These are phyloP conservation scores for Mesorhabditis spiculigera DNA, from an alignment of 2,888 invertebrate species.

Conservation along the genomic window DNA sequence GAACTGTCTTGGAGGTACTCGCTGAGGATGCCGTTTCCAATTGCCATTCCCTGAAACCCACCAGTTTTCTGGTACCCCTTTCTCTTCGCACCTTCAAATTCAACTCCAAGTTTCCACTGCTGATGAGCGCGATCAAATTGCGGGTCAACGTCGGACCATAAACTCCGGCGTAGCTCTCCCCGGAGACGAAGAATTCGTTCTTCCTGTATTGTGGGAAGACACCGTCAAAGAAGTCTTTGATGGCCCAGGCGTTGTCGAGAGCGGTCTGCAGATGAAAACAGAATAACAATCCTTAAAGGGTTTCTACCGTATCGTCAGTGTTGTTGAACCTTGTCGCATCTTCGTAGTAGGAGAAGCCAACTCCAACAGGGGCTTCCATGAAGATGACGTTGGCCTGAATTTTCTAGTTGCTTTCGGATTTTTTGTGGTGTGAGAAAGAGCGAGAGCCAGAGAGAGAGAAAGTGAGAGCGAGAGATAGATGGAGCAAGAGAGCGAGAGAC, in stretches of 20 bases:
- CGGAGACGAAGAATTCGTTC: constrained; percentile 24
- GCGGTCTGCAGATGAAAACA: no score
- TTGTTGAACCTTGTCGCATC: constrained; percentile 25
- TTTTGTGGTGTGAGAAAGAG: no score
- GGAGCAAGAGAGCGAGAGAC: no score
- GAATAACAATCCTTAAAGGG: no score
- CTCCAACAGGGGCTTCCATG: constrained; percentile 63
- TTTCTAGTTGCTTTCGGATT: no score
- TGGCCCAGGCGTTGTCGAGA: constrained; percentile 60
- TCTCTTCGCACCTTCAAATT: background rate
- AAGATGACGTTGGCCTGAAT: constrained; percentile 63
- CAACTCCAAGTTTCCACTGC: background rate
- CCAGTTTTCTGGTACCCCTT: no score
- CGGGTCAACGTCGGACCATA: background rate
- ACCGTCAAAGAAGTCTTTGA: constrained; percentile 60
- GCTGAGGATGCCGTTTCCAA: constrained; percentile 45
- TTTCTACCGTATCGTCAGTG: constrained; percentile 31
- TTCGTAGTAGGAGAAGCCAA: constrained; percentile 63
- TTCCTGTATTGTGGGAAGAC: constrained; percentile 60
- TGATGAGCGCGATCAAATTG: background rate
- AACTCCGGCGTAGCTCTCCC: constrained; percentile 25
- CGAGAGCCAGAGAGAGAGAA: no score
- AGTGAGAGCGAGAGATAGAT: no score
- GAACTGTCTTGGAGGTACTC: constrained; percentile 40
- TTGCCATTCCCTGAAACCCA: constrained; percentile 42